Percentiles rank a stretch among this genome's conserved stretches.
Conservation (phyloP, 2,113 vertebrate genomes). For the Mesocricetus auratus region DNA sequence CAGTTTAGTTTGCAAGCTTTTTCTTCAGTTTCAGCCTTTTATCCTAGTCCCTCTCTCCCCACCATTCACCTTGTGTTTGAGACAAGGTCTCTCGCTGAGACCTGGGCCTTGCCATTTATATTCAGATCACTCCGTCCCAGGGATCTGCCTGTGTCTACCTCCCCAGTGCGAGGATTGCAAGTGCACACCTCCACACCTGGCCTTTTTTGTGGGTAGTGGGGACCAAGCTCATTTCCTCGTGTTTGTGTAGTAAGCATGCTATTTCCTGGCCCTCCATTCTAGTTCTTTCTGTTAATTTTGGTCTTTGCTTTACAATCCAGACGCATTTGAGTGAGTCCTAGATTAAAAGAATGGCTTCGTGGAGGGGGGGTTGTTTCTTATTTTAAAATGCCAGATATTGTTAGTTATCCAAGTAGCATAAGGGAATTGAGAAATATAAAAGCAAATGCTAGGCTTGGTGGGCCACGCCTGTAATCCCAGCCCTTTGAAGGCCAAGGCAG, state of each 20-base stretch:
- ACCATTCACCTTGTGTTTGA: background rate
- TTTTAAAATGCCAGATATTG: background rate
- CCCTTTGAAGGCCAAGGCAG: background rate
- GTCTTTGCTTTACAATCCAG: background rate
- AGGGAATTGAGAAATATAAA: background rate
- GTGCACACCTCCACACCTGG: background rate
- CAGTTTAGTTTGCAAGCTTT: background rate
- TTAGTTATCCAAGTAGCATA: background rate
- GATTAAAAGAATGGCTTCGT: background rate
- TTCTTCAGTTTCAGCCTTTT: background rate
- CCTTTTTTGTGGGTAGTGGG: no score
- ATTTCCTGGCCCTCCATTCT: background rate
- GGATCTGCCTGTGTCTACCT: background rate
- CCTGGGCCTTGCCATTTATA: background rate
- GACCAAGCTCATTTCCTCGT: background rate
- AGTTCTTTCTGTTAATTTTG: conserved; percentile 15
- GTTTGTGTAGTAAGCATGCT: background rate
- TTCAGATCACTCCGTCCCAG: background rate
- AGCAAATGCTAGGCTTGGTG: background rate
- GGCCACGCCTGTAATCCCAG: background rate
- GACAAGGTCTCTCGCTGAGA: background rate
- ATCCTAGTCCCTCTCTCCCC: background rate
- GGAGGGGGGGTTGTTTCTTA: conserved; percentile 4
- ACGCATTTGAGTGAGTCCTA: conserved; percentile 3
- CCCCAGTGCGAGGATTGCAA: background rate